These are phyloP conservation scores for Dasyprocta punctata DNA, from an alignment of 2,113 vertebrate genomes.

Conservation along the genomic window DNA sequence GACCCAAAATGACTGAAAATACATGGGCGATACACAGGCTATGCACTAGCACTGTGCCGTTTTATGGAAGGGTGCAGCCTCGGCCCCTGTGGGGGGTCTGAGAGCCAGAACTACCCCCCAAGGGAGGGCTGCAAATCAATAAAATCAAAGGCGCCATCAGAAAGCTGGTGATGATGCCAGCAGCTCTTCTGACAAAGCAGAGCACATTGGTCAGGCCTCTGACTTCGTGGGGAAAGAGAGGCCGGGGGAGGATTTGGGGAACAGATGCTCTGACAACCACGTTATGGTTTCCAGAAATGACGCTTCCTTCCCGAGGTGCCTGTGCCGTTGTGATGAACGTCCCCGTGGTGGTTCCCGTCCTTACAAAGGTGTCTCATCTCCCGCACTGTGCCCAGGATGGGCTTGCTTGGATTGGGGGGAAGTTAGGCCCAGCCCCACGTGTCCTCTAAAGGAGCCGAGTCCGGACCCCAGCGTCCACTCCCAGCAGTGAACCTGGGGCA, in stretches of 20 bases:
- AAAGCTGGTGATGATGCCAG: background rate
- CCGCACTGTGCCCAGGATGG: background rate
- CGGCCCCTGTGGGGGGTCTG: too few species aligned
- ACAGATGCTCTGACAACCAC: background rate
- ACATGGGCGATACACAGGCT: background rate
- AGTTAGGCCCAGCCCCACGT: background rate
- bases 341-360: background rate
- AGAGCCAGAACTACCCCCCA: fast-evolving
- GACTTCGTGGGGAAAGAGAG: background rate
- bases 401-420: background rate
- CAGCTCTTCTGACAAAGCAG: background rate
- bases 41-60: fast-evolving
- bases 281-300: background rate
- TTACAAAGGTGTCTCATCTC: background rate
- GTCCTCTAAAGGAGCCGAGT: background rate
- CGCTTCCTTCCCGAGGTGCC: background rate
- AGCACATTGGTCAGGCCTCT: background rate
- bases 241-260: background rate
- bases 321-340: background rate
- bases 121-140: background rate
- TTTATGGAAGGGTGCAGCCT: background rate
- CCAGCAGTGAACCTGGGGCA: background rate
- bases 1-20: background rate
- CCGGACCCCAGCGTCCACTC: background rate
- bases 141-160: background rate